phyloP scores from a whole-genome alignment of 1,140 invertebrate genomes.

The Argopecten irradians region DNA sequence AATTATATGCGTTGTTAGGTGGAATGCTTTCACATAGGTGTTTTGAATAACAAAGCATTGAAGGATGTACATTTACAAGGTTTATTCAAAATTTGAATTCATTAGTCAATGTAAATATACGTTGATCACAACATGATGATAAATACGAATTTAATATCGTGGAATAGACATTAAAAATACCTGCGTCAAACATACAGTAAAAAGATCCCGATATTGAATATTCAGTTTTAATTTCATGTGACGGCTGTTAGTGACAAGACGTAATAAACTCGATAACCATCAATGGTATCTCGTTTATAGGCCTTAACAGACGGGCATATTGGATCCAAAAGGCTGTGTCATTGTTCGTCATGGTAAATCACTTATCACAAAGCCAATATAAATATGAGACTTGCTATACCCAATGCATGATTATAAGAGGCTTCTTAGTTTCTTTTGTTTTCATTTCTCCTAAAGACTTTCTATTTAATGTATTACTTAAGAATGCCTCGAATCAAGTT shows the following conservation, averaged over 20 bases:
- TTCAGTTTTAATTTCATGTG: neutral
- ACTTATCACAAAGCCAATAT: too few species aligned
- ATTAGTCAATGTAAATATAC: neutral
- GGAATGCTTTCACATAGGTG: neutral
- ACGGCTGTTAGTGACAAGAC: neutral
- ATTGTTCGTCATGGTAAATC: too few species aligned
- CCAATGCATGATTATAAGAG: too few species aligned
- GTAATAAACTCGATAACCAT: neutral
- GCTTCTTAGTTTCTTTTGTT: too few species aligned
- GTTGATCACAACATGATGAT: neutral
- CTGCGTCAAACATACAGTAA: neutral
- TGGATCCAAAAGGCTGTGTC: too few species aligned
- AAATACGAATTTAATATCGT: neutral
- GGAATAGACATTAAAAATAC: neutral
- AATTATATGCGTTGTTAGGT: neutral
- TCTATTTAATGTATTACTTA: too few species aligned
- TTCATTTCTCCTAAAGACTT: too few species aligned
- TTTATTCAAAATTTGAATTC: neutral
- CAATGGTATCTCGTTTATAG: too few species aligned
- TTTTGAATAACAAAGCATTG: neutral
- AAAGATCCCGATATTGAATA: neutral
- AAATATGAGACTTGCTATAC: too few species aligned
- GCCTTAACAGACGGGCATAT: too few species aligned
- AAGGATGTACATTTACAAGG: neutral
- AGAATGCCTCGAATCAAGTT: too few species aligned